Base-by-base conservation (phyloP, 2,113 vertebrate genomes). In the Hystrix cristata region DNA sequence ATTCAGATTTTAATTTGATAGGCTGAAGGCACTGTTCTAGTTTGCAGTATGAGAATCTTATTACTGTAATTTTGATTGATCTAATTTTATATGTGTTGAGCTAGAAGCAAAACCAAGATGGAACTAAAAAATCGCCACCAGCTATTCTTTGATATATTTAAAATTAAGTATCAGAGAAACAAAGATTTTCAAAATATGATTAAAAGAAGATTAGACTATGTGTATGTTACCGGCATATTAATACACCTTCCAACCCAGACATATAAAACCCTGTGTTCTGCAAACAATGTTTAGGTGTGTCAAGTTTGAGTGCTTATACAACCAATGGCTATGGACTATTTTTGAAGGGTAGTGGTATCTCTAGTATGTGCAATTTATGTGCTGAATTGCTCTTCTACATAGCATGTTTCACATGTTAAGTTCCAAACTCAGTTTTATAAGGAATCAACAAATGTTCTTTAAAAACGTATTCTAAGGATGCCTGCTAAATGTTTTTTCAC, bases 1-100 rank as follows among this genome's bases (percentile, higher is more conserved):
- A 93, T 83, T 87, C 13, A 7, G 67, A 71, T 65, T 97, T 90
- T 81, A 48, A 67, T 51, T 87, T n/a, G 25, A 46, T 83, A 57
- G 19, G 19, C 23, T 29, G 15, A 83, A 69, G 29, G 13, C 14
- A 21, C 46, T 9, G 38, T 78, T 89, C 46, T 38, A 79, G 53
- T 51, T 34, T 79, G 12, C 46, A 65, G 53, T 79, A 25, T 13
- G 12, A 93, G 27, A 62, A 7, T 46, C 21, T 74, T n/a, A 2
- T 21, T 84, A 15, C 64, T 27, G 60, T 72, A 92, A 60, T 55
- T 69, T 78, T 69, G 76, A 92, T 23, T 85, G 51, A 69, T 31
- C 13, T 48, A 31, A 62, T 65, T 76, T 57, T 82, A 53, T 64
- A 15, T 46, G 25, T 74, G 25, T 53, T 78, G 27, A 96, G 62